Evolutionary conservation across 2,113 vertebrate species (phyloP).

Genomic region (Scomber colias): DNA sequence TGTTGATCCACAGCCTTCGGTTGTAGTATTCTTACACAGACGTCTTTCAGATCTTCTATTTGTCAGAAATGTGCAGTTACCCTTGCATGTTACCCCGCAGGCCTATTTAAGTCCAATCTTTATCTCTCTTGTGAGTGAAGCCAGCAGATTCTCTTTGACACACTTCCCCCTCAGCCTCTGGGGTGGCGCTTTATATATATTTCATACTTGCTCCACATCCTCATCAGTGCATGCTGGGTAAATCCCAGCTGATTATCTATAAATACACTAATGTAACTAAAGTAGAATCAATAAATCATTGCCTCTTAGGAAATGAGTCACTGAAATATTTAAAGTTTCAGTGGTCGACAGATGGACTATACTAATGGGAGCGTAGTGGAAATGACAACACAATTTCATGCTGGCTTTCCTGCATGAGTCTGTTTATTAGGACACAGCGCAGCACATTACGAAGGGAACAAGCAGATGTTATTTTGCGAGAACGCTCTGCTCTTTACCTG

Average conservation of each 20-base stretch:
- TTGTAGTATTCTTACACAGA: slow-evolving; percentile 46
- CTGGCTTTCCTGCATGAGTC: slow-evolving; percentile 23
- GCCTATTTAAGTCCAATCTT: slow-evolving; percentile 61
- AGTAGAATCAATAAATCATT: slow-evolving; percentile 83
- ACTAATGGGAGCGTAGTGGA: slow-evolving; percentile 53
- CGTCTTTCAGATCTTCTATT: slow-evolving; percentile 44
- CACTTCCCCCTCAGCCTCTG: slow-evolving; percentile 67
- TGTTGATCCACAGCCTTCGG: slow-evolving; percentile 75
- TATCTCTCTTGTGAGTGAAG: slow-evolving; percentile 48
- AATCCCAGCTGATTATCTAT: slow-evolving; percentile 78
- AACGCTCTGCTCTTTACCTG: neutral
- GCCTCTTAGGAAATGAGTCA: slow-evolving; percentile 50
- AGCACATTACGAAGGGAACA: slow-evolving; percentile 8
- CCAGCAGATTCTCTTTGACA: slow-evolving; percentile 72
- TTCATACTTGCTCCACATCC: slow-evolving; percentile 79
- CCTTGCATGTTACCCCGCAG: slow-evolving; percentile 70
- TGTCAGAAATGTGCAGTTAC: slow-evolving; percentile 56
- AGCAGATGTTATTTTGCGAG: slow-evolving; percentile 24
- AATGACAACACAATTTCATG: slow-evolving; percentile 63
- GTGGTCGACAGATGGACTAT: slow-evolving; percentile 47
- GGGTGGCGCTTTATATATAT: slow-evolving; percentile 78
- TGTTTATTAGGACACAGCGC: slow-evolving; percentile 19
- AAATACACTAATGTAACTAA: slow-evolving; percentile 81
- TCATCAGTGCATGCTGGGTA: slow-evolving; percentile 60
- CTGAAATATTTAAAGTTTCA: slow-evolving; percentile 76